phyloP scores from a whole-genome alignment of 2,113 vertebrate genomes.

The Odontophorus gujanensis region DNA sequence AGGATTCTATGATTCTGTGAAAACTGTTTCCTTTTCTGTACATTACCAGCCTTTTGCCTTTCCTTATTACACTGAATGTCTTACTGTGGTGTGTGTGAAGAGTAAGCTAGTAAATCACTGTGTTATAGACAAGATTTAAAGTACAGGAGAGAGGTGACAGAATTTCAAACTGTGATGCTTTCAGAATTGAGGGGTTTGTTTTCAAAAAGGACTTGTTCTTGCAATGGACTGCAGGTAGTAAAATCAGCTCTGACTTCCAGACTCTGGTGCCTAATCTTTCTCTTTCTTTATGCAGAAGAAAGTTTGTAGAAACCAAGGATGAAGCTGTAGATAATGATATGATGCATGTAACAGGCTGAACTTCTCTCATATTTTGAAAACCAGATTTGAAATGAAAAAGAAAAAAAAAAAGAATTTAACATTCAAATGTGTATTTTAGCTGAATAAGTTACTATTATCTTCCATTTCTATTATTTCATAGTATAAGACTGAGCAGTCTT shows the following conservation, averaged over 20 bases:
- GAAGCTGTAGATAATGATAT: background rate
- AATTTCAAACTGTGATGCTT: background rate
- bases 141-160: background rate
- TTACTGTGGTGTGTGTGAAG: background rate
- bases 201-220: background rate
- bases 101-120: background rate
- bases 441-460: background rate
- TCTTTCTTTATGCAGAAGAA: background rate
- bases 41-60: background rate
- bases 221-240: background rate
- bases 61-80: background rate
- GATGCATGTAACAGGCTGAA: background rate
- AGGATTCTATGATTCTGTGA: no score
- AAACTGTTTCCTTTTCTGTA: background rate
- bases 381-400: background rate
- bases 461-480: constrained; percentile 18
- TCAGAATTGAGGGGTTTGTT: background rate
- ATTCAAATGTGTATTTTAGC: background rate
- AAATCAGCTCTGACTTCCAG: background rate
- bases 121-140: background rate
- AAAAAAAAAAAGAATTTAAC: background rate
- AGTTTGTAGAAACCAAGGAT: background rate
- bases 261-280: background rate
- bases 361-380: background rate
- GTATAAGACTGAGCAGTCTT: background rate